Percentiles rank a stretch among this genome's conserved stretches.
Evolutionary conservation across 2,113 vertebrate species (phyloP).

Genomic region (Amphilophus citrinellus): DNA sequence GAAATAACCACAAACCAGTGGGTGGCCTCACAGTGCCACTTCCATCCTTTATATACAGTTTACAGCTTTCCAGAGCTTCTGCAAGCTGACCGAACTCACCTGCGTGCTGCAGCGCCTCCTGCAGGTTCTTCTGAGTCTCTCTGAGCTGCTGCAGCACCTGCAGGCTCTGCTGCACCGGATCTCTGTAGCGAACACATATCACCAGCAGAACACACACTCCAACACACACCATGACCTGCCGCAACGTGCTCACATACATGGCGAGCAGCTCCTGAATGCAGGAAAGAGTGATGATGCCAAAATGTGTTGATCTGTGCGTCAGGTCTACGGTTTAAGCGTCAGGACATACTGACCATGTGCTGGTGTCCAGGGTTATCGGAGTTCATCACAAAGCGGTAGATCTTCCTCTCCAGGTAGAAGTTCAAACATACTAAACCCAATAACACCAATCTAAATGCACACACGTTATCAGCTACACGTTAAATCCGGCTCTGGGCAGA

Average conservation of each 20-base stretch:
- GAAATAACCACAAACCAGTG: not conserved
- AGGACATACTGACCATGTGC: constrained; percentile 75
- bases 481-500: constrained; percentile 44
- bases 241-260: constrained; percentile 45
- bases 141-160: constrained; percentile 65
- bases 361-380: constrained; percentile 70
- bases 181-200: constrained; percentile 57
- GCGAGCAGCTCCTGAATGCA: constrained; percentile 54
- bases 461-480: not conserved
- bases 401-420: constrained; percentile 80
- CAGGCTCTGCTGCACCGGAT: constrained; percentile 70
- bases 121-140: constrained; percentile 60
- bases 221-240: constrained; percentile 31
- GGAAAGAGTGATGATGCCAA: not conserved
- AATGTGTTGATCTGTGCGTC: not conserved
- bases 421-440: constrained; percentile 79
- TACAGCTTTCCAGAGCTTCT: rapidly evolving
- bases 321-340: not conserved
- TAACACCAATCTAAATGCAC: constrained; percentile 71
- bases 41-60: constrained; percentile 6
- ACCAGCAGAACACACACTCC: constrained; percentile 51
- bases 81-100: constrained; percentile 31
- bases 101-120: constrained; percentile 65
- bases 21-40: not conserved
- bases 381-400: constrained; percentile 75